Percentiles rank a stretch among this genome's conserved stretches.
These are phyloP conservation scores for Tetraodon nigroviridis DNA, from an alignment of 2,113 vertebrate species.

Conservation along the genomic window DNA sequence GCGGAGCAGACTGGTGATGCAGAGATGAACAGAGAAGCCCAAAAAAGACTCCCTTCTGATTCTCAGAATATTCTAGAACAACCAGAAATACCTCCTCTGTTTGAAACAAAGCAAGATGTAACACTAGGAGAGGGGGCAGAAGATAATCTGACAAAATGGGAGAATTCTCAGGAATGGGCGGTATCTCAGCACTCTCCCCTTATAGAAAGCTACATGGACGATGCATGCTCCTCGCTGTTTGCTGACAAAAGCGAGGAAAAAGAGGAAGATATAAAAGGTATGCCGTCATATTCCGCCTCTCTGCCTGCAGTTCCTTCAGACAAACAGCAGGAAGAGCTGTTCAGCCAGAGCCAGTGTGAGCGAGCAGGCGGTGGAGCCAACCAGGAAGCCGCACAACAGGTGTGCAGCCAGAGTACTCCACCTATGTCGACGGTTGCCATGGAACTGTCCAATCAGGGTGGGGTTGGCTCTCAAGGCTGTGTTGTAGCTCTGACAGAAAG, in stretches of 20 bases:
- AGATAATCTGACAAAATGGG: slow-evolving; percentile 3
- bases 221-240: slow-evolving; percentile 30
- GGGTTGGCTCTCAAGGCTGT: slow-evolving; percentile 42
- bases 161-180: not conserved
- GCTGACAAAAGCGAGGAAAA: slow-evolving; percentile 44
- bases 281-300: slow-evolving; percentile 2
- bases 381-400: slow-evolving; percentile 72
- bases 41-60: slow-evolving; percentile 12
- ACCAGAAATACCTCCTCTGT: not conserved
- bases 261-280: slow-evolving; percentile 30
- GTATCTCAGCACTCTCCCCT: not conserved
- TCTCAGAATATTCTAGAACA: slow-evolving; percentile 10
- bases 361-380: slow-evolving; percentile 36
- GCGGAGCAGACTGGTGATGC: slow-evolving; percentile 24
- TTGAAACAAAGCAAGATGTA: slow-evolving; percentile 3
- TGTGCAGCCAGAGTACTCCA: slow-evolving; percentile 60
- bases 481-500: slow-evolving; percentile 47
- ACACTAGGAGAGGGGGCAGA: slow-evolving; percentile 1
- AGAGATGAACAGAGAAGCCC: slow-evolving; percentile 30
- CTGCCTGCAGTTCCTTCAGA: slow-evolving; percentile 15
- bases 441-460: slow-evolving; percentile 59
- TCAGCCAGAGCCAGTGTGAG: slow-evolving; percentile 20
- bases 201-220: not conserved
- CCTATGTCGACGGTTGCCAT: slow-evolving; percentile 69
- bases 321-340: slow-evolving; percentile 62